Percentiles rank a stretch among this genome's conserved stretches.
phyloP scores from a whole-genome alignment of 1,140 invertebrate genomes.

The Lasioglossum baleicum region DNA sequence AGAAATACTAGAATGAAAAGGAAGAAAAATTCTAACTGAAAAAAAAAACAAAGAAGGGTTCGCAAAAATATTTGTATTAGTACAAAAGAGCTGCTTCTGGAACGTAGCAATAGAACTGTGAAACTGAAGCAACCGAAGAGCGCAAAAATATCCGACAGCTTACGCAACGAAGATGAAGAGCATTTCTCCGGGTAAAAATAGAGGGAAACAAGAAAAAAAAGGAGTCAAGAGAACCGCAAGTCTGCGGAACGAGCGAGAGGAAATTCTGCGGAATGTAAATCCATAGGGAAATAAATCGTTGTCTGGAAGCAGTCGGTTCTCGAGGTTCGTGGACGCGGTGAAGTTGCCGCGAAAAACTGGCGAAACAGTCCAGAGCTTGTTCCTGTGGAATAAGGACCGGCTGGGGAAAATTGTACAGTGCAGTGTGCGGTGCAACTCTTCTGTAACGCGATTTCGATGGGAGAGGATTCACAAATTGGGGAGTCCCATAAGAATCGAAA shows the following conservation, averaged over 20 bases:
- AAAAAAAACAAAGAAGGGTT: too few relatives aligned
- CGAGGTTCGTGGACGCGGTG: not conserved
- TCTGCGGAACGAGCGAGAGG: not conserved
- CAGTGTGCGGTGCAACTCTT: too few relatives aligned
- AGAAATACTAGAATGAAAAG: too few relatives aligned
- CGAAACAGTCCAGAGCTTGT: not conserved
- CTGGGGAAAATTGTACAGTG: too few relatives aligned
- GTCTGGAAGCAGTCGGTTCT: not conserved
- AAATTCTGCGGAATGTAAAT: slow-evolving; percentile 4
- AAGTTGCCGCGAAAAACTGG: not conserved
- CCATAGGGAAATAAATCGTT: slow-evolving; percentile 18
- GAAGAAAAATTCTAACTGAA: too few relatives aligned
- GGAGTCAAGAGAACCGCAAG: not conserved
- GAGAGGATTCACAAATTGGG: too few relatives aligned
- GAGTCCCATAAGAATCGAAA: not conserved
- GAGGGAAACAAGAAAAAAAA: not conserved
- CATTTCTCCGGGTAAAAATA: not conserved
- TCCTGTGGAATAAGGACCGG: not conserved
- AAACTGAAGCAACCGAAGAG: too few relatives aligned
- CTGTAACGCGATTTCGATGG: too few relatives aligned
- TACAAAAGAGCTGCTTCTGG: too few relatives aligned
- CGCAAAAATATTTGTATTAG: too few relatives aligned
- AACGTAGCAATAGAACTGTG: too few relatives aligned
- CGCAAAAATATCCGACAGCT: too few relatives aligned
- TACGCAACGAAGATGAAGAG: not conserved